Percentiles rank a stretch among this genome's conserved stretches.
Evolutionary conservation across 2,888 invertebrate species (phyloP).

Genomic region (Eueremaeus valkanovi): DNA sequence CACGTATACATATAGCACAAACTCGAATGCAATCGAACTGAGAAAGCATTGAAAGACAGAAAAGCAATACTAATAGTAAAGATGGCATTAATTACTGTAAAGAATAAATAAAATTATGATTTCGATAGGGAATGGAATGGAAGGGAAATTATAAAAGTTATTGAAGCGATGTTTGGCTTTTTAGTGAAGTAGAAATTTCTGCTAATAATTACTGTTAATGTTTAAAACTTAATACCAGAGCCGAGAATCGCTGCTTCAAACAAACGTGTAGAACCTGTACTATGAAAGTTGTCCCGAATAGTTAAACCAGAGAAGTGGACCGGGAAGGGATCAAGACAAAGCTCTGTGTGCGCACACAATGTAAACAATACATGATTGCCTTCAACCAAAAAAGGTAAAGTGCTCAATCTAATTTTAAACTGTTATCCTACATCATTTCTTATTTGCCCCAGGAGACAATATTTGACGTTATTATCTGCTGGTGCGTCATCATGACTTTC

Average conservation of each 20-base stretch:
- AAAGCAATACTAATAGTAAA: not conserved
- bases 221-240: not conserved
- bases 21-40: not conserved
- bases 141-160: not conserved
- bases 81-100: not conserved
- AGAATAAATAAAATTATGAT: not conserved
- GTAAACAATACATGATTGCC: too few species aligned
- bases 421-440: too few species aligned
- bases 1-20: too few species aligned
- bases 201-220: not conserved
- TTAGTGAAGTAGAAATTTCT: not conserved
- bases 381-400: too few species aligned
- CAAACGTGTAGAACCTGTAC: not conserved
- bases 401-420: too few species aligned
- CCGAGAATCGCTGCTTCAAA: not conserved
- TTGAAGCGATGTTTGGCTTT: not conserved
- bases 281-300: constrained; percentile 14
- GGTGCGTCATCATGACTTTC: too few species aligned
- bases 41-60: not conserved
- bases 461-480: too few species aligned
- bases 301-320: too few species aligned
- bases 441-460: too few species aligned
- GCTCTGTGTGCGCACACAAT: too few species aligned
- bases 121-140: not conserved
- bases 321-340: too few species aligned